Evolutionary conservation across 2,888 invertebrate genomes (phyloP), one percentile per base, ranked within the genome.

Genomic region (Orchesellides sinensis): DNA sequence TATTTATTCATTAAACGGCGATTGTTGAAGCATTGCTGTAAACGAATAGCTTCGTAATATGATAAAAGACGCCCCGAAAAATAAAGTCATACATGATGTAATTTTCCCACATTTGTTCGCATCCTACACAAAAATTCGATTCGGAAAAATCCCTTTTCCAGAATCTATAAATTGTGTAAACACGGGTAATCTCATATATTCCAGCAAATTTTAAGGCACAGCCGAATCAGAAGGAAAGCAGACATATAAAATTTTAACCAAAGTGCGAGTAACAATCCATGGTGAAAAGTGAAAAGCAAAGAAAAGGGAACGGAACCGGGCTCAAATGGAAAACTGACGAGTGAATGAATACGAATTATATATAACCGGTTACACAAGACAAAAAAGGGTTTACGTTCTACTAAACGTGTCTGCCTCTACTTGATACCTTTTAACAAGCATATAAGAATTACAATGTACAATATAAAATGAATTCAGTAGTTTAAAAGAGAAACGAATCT

Each of bases 301-400:
- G 1, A 29, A 52, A 29, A 40, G 35, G 35, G n/a, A 25, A 56
- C 6, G 56, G 40, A 32, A 40, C 35, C 54, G 23, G 10, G 17
- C 32, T 29, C 54, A 70, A 70, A 70, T 70, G 54, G 70, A 70
- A 70, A 70, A 70, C 59, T 70, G 70, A 70, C 70, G 70, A 70
- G 56, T 70, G 29, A 19, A 45, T 23, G 19, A 70, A 49, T n/a
- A n/a, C n/a, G n/a, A n/a, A n/a, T n/a, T n/a, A n/a, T n/a, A n/a
- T n/a, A n/a, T n/a, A n/a, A n/a, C n/a, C n/a, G n/a, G n/a, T n/a
- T n/a, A n/a, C n/a, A n/a, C n/a, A n/a, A n/a, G n/a, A n/a, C n/a
- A n/a, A n/a, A n/a, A n/a, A n/a, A n/a, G n/a, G n/a, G n/a, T n/a
- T n/a, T n/a, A n/a, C n/a, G n/a, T n/a, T n/a, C n/a, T n/a, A n/a